Evolutionary conservation across 2,113 vertebrate species (phyloP).

Genomic region (Heteronetta atricapilla): DNA sequence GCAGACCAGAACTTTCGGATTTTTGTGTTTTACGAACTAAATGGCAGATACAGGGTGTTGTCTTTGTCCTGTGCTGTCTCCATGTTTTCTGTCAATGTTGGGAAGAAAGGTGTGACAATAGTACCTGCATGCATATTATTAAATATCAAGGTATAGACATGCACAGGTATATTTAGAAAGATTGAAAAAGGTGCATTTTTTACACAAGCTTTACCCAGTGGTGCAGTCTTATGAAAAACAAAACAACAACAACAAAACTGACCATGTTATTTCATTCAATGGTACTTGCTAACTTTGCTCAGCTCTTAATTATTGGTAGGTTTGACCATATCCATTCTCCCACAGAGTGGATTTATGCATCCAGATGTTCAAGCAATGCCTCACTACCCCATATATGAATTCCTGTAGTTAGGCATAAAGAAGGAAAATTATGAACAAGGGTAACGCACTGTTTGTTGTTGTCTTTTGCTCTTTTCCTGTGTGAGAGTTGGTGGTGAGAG

Average conservation of each 20-base stretch:
- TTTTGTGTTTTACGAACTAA: background rate
- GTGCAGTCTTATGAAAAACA: background rate
- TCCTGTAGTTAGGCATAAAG: background rate
- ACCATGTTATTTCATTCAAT: background rate
- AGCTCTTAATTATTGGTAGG: background rate
- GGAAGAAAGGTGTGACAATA: background rate
- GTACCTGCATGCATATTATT: background rate
- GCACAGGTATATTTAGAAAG: background rate
- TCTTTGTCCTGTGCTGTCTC: background rate
- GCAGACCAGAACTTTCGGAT: background rate
- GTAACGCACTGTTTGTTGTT: fast-evolving
- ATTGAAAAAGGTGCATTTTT: background rate
- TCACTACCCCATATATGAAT: background rate
- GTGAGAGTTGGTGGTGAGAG: background rate
- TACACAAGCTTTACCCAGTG: background rate
- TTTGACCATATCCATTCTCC: background rate
- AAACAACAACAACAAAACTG: background rate
- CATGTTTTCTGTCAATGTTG: background rate
- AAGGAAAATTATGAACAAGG: background rate
- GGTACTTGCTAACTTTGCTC: fast-evolving
- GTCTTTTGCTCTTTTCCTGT: background rate
- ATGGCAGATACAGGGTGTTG: background rate
- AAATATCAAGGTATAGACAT: background rate
- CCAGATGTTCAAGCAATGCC: background rate
- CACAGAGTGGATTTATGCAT: background rate